Percentiles rank a stretch among this genome's conserved stretches.
phyloP scores from a whole-genome alignment of 2,797 vertebrate genomes.

The Erithacus rubecula region DNA sequence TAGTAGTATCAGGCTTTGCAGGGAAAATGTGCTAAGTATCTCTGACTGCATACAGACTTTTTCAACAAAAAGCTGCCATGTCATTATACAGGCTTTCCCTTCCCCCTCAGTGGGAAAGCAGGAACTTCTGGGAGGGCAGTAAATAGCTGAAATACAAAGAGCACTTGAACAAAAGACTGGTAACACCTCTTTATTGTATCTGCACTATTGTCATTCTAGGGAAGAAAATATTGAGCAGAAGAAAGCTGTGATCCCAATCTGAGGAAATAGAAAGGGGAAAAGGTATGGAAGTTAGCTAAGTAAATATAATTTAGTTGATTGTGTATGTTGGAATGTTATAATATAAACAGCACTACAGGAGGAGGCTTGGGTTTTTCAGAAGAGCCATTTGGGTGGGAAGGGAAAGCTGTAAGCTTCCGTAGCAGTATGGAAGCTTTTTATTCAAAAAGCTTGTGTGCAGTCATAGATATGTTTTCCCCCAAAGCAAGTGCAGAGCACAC shows the following conservation, averaged over 20 bases:
- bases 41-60: neutral
- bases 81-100: neutral
- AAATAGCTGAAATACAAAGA: slow-evolving; percentile 36
- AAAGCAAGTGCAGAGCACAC: neutral
- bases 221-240: neutral
- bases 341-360: slow-evolving; percentile 18
- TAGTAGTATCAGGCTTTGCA: neutral
- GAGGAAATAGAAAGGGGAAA: slow-evolving; percentile 17
- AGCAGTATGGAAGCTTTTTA: neutral
- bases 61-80: neutral
- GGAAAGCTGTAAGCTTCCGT: neutral
- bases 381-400: neutral
- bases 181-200: slow-evolving; percentile 30
- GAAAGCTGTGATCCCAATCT: neutral
- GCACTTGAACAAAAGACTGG: neutral
- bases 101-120: slow-evolving; percentile 36
- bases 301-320: slow-evolving; percentile 15
- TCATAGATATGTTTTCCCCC: neutral
- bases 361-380: neutral
- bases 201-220: neutral
- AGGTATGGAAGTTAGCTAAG: slow-evolving; percentile 30
- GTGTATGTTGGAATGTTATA: neutral
- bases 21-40: neutral
- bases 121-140: slow-evolving; percentile 17
- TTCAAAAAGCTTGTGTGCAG: neutral